Conservation (phyloP, 30 jellyfish, hydroid and myxozoan genomes). For the Chrysaora quinquecirrha region DNA sequence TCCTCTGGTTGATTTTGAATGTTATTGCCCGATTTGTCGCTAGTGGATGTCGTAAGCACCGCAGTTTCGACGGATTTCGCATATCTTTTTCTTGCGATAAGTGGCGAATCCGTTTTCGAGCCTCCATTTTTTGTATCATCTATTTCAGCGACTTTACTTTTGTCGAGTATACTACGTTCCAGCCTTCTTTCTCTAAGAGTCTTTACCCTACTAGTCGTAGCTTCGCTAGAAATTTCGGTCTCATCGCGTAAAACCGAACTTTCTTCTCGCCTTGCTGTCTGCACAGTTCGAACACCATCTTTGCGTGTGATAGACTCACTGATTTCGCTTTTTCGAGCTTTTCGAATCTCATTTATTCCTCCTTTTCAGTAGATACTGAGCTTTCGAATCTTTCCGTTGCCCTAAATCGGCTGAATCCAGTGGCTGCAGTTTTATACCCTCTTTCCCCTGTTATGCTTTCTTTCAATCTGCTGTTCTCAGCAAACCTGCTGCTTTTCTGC, state of each 20-base stretch:
- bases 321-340: neutral
- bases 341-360: neutral
- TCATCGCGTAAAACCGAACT: neutral
- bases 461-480: neutral
- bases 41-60: no score
- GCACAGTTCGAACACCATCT: neutral
- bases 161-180: no score
- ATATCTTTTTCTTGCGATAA: neutral
- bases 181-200: no score
- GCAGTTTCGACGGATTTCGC: neutral
- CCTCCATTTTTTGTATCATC: no score
- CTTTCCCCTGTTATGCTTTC: neutral
- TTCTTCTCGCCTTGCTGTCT: neutral
- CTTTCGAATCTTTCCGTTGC: neutral
- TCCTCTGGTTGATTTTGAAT: no score
- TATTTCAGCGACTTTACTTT: no score
- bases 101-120: neutral
- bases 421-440: neutral
- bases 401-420: constrained; percentile 1
- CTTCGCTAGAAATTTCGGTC: neutral
- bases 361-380: neutral
- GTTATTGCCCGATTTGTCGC: no score
- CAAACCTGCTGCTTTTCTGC: neutral
- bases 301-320: neutral
- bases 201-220: neutral